A percentile compares a stretch with the other conserved stretches of the same genome.
Evolutionary conservation across 2,888 invertebrate species (phyloP).

Genomic region (Macropis europaea): DNA sequence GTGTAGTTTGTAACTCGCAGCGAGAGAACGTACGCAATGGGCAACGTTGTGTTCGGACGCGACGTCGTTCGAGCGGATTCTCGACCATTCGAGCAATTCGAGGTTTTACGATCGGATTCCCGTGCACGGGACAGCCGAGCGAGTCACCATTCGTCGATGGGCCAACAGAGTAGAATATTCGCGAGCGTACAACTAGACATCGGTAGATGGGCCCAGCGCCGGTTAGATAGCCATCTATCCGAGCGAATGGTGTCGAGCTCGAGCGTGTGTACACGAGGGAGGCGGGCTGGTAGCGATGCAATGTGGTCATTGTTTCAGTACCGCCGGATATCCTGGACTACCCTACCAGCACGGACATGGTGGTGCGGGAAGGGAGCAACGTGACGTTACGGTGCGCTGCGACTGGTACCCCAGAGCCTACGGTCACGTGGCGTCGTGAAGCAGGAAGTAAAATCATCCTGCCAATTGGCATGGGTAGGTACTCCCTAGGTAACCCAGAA

Average conservation of each 20-base stretch:
- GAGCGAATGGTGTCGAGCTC: constrained; percentile 23
- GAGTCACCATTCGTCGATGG: constrained; percentile 30
- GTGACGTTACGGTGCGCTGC: constrained; percentile 93
- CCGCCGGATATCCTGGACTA: constrained; percentile 93
- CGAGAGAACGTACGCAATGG: too few species aligned
- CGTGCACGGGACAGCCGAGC: constrained; percentile 18
- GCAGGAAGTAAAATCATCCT: constrained; percentile 82
- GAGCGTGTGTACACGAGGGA: constrained; percentile 34
- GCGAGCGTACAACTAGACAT: constrained; percentile 36
- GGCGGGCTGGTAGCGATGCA: constrained; percentile 36
- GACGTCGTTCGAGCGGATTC: constrained; percentile 24
- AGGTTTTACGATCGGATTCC: constrained; percentile 61
- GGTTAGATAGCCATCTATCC: constrained; percentile 55
- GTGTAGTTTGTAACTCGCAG: too few species aligned
- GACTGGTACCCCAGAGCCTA: constrained; percentile 91
- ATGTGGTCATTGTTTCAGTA: constrained; percentile 82
- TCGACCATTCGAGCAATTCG: constrained; percentile 44
- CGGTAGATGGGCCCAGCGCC: constrained; percentile 29
- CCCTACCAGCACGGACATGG: constrained; percentile 92
- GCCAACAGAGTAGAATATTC: constrained; percentile 44
- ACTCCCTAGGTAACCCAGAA: background rate
- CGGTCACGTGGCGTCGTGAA: constrained; percentile 93
- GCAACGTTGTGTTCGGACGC: background rate
- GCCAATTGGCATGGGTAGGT: constrained; percentile 73
- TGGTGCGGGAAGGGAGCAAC: constrained; percentile 92